Evolutionary conservation across 2,888 invertebrate genomes (phyloP), one percentile per base, ranked within the genome.

Genomic region (Macaria liturata): DNA sequence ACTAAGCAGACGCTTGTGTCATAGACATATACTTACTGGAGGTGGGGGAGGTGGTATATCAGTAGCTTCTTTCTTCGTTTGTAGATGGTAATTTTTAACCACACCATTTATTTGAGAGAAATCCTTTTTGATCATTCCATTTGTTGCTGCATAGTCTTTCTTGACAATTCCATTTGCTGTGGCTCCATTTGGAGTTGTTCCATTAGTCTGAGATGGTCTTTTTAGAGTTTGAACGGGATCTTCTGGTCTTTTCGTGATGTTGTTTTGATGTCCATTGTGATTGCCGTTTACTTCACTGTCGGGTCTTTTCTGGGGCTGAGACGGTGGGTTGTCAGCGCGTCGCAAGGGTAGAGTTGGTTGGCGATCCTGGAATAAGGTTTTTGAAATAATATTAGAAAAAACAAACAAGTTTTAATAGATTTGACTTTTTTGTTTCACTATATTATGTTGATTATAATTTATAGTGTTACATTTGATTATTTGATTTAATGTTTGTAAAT

Each of bases 41-140:
- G 94, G 94, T 46, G 94, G 94, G 31, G 94, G 94, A 30, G 94
- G 94, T 40, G 94, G 93, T 59, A 83, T 81, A 54, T 87, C 86
- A 37, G 78, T 70, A 32, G 75, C 65, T 64, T 80, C 84, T 59
- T 69, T 73, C 56, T 77, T 78, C 30, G 71, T 69, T 49, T 75
- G 70, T 32, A 61, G 55, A 48, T 75, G 72, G 53, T 77, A 73
- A 48, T 70, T 80, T 51, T 63, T 65, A 39, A 46, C 39, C 3
- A 60, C 45, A 9, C 57, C 60, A 54, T 65, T 63, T 9, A 9
- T 42, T 9, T 20, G 20, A 20, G 20, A 20, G 20, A 20, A 20
- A 20, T 20, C 20, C 20, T 20, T 20, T 20, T 20, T 20, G 20
- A 20, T 20, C 20, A 20, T 20, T 20, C 20, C 20, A 20, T 20